phyloP scores from a whole-genome alignment of 2,888 invertebrate species.

The Craniophora ligustri region DNA sequence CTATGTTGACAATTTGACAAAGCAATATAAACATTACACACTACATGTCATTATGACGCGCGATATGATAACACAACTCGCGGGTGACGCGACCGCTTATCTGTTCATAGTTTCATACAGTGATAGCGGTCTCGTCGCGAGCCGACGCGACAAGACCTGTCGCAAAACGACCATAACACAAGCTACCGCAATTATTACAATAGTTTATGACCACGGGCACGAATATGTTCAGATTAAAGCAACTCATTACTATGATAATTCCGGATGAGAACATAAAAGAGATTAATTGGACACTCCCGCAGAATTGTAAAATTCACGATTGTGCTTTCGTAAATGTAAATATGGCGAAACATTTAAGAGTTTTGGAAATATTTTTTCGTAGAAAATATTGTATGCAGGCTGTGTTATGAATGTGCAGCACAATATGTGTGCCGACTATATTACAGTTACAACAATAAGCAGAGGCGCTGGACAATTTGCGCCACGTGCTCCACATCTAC shows the following conservation, averaged over 20 bases:
- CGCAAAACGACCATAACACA: constrained; percentile 33
- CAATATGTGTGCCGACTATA: constrained; percentile 48
- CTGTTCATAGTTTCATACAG: constrained; percentile 40
- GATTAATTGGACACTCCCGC: constrained; percentile 46
- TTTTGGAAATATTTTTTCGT: constrained; percentile 43
- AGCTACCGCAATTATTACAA: constrained; percentile 45
- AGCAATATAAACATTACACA: constrained; percentile 33
- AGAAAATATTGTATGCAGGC: constrained; percentile 40
- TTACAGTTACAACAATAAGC: constrained; percentile 56
- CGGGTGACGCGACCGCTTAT: constrained; percentile 46
- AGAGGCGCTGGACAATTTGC: constrained; percentile 57
- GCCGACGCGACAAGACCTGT: constrained; percentile 15
- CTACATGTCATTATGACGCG: constrained; percentile 49
- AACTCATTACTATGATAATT: constrained; percentile 60
- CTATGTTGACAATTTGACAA: no score
- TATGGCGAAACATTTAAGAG: constrained; percentile 36
- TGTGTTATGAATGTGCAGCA: constrained; percentile 48
- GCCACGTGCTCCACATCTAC: constrained; percentile 54
- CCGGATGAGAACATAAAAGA: constrained; percentile 50
- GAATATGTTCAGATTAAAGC: constrained; percentile 41
- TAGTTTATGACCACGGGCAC: constrained; percentile 48
- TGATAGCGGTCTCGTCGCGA: constrained; percentile 11
- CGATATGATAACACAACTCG: constrained; percentile 48
- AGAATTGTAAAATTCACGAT: constrained; percentile 36
- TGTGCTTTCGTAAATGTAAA: constrained; percentile 24